Evolutionary conservation across 2,888 invertebrate genomes (phyloP).

Genomic region (Drosophila mimica): DNA sequence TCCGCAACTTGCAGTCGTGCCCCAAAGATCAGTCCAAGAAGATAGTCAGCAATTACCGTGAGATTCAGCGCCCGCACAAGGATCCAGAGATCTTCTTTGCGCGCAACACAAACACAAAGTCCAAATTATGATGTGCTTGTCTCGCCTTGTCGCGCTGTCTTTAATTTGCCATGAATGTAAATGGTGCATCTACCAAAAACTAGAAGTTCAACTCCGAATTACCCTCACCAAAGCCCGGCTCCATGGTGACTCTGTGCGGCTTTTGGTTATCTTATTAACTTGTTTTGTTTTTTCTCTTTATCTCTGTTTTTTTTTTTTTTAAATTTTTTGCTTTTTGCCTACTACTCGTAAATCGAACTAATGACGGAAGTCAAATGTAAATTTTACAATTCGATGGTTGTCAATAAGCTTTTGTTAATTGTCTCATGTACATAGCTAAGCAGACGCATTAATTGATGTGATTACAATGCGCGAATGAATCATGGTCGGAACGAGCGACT

Average conservation of each 20-base stretch:
- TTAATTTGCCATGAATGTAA: constrained; percentile 12
- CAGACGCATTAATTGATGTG: constrained; percentile 32
- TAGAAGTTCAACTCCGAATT: constrained; percentile 27
- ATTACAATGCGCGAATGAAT: constrained; percentile 40
- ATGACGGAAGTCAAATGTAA: constrained; percentile 39
- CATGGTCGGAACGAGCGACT: constrained; percentile 69
- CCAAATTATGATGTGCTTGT: constrained; percentile 83
- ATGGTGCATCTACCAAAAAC: constrained; percentile 31
- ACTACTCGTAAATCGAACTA: constrained; percentile 1
- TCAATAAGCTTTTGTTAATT: constrained; percentile 61
- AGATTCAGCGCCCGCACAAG: constrained; percentile 84
- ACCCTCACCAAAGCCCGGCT: constrained; percentile 15
- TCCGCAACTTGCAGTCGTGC: constrained; percentile 84
- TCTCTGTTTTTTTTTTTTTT: background rate
- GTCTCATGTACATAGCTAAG: constrained; percentile 50
- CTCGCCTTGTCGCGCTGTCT: constrained; percentile 2
- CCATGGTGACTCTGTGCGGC: constrained; percentile 23
- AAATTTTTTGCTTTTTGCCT: constrained; percentile 17
- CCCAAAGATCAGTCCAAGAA: constrained; percentile 84
- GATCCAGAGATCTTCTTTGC: constrained; percentile 85
- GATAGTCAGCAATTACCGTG: constrained; percentile 85
- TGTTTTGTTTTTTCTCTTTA: constrained; percentile 2
- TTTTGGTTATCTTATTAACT: constrained; percentile 38
- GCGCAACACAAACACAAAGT: constrained; percentile 84
- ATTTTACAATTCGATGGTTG: constrained; percentile 65